These are phyloP conservation scores for Terrapene triunguis DNA, from an alignment of 2,113 vertebrate genomes.

Conservation along the genomic window DNA sequence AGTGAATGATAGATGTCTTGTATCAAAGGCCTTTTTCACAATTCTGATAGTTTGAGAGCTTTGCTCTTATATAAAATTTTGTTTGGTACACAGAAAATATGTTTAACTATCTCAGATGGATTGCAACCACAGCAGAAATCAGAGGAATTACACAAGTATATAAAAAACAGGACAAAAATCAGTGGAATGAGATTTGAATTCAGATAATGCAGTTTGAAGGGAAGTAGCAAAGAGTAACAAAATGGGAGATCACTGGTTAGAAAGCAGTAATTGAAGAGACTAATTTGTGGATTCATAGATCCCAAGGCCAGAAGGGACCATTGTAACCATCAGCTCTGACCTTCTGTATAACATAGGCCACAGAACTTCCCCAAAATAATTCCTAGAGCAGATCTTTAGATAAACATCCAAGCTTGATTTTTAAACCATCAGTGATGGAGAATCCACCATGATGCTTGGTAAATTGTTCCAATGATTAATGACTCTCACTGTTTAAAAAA, in stretches of 20 bases:
- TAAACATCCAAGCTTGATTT: too few species aligned
- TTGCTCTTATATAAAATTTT: neutral
- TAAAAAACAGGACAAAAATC: neutral
- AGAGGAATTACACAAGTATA: neutral
- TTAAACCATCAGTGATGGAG: too few species aligned
- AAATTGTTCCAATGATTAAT: too few species aligned
- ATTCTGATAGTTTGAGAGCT: neutral
- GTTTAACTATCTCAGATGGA: neutral
- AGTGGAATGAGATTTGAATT: neutral
- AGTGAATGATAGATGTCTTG: neutral
- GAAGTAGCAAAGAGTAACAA: neutral
- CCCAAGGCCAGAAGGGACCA: too few species aligned
- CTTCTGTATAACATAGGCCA: too few species aligned
- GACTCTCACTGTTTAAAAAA: too few species aligned
- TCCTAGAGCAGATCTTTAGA: too few species aligned
- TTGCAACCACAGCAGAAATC: neutral
- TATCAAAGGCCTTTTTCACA: neutral
- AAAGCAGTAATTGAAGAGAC: neutral
- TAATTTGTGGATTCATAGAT: neutral
- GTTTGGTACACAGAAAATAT: neutral
- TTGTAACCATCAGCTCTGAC: too few species aligned
- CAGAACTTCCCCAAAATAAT: too few species aligned
- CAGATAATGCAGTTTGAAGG: accelerated
- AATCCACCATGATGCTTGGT: too few species aligned
- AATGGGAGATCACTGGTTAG: neutral